These are phyloP conservation scores for Zophobas atratus DNA, from an alignment of 1,140 invertebrate genomes.

Conservation along the genomic window DNA sequence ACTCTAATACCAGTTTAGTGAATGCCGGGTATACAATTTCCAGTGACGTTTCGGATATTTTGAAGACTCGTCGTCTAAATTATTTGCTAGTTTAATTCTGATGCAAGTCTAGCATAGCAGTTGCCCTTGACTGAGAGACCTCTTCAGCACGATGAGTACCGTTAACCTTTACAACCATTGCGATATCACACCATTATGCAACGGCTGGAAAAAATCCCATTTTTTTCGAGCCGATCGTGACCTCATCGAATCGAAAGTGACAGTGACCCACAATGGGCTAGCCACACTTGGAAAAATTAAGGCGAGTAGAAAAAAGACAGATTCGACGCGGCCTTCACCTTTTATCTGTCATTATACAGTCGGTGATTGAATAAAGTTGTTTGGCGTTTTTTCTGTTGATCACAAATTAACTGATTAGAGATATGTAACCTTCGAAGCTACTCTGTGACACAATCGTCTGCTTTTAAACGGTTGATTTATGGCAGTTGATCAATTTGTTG, in stretches of 20 bases:
- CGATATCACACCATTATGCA: neutral
- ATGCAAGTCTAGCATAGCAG: neutral
- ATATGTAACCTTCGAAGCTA: neutral
- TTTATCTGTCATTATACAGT: neutral
- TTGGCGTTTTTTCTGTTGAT: neutral
- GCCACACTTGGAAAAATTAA: neutral
- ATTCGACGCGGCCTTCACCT: constrained; percentile 27
- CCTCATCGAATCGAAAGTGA: constrained; percentile 53
- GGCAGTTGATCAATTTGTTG: neutral
- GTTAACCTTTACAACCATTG: constrained; percentile 28
- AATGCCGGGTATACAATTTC: neutral
- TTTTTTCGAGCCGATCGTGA: constrained; percentile 18
- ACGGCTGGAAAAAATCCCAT: constrained; percentile 1
- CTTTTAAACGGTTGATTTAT: constrained; percentile 14
- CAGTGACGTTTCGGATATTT: neutral
- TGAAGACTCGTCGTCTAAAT: no score
- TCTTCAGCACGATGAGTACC: neutral
- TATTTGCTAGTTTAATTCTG: neutral
- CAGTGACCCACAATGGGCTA: constrained; percentile 53
- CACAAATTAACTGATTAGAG: neutral
- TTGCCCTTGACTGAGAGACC: constrained; percentile 30
- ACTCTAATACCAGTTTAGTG: no score
- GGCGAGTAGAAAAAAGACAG: constrained; percentile 3
- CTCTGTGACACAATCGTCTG: neutral
- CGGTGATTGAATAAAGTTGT: neutral